Percentiles rank a stretch among this genome's conserved stretches.
Evolutionary conservation across 2,797 vertebrate species (phyloP).

Genomic region (Pseudochirops cupreus): DNA sequence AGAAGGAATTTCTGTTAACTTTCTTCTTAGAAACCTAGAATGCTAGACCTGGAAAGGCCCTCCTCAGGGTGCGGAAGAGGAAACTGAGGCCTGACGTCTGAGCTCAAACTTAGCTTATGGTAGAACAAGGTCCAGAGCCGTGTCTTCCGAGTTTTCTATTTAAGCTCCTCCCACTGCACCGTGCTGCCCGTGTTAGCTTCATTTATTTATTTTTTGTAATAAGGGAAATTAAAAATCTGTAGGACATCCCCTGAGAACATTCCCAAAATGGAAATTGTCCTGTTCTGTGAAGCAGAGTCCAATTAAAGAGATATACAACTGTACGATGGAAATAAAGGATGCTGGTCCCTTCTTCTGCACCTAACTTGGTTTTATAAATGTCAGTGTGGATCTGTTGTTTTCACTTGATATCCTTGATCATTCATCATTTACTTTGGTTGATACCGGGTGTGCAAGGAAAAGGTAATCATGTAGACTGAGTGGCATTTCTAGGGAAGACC

Average conservation of each 20-base stretch:
- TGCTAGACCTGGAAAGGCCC: neutral
- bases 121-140: neutral
- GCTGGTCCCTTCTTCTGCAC: constrained; percentile 18
- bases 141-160: neutral
- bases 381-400: neutral
- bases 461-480: neutral
- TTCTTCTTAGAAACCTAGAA: neutral
- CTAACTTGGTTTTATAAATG: constrained; percentile 29
- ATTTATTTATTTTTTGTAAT: neutral
- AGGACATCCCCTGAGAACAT: constrained; percentile 9
- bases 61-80: neutral
- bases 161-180: neutral
- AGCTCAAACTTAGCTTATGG: neutral
- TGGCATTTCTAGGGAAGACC: constrained; percentile 54
- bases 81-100: neutral
- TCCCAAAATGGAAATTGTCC: constrained; percentile 16
- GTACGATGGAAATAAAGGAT: neutral
- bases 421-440: constrained; percentile 6
- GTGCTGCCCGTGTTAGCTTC: neutral
- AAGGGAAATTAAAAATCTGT: constrained; percentile 30
- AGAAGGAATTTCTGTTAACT: neutral
- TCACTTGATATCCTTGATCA: neutral
- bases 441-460: constrained; percentile 21
- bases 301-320: neutral
- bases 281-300: constrained; percentile 27